Percentiles rank a stretch among this genome's conserved stretches.
These are phyloP conservation scores for Drosophila santomea DNA, from an alignment of 1,140 invertebrate genomes.

Conservation along the genomic window DNA sequence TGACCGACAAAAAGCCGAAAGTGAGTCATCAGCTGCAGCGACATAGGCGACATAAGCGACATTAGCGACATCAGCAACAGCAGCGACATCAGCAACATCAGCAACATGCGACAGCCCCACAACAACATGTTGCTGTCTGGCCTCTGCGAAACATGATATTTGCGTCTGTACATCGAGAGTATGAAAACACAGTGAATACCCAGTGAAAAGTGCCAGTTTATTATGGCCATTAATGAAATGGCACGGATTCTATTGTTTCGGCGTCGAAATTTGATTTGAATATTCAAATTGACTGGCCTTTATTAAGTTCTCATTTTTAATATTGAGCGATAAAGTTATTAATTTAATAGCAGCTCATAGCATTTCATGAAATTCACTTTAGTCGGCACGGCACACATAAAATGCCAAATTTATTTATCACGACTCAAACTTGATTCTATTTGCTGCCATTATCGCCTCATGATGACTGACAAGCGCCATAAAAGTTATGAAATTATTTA, in stretches of 20 bases:
- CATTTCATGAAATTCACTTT: conserved; percentile 1
- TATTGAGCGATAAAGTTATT: conserved; percentile 17
- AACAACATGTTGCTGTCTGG: conserved; percentile 42
- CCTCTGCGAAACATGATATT: conserved; percentile 20
- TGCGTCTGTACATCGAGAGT: not conserved
- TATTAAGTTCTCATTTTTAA: conserved; percentile 14
- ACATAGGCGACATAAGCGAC: conserved; percentile 3
- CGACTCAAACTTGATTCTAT: conserved; percentile 11
- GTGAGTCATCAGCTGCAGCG: conserved; percentile 57
- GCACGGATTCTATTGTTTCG: no score
- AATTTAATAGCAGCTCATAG: conserved; percentile 21
- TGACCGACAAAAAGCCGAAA: conserved; percentile 41
- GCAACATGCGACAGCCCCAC: conserved; percentile 11
- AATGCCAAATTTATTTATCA: conserved; percentile 23
- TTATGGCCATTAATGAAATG: no score
- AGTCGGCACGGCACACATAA: conserved; percentile 6
- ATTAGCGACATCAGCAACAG: conserved; percentile 38
- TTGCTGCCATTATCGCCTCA: conserved; percentile 23
- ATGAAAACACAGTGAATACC: no score
- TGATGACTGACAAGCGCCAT: conserved; percentile 23
- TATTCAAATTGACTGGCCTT: not conserved
- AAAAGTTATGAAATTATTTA: conserved; percentile 10
- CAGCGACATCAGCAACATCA: conserved; percentile 12
- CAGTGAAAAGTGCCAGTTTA: not conserved
- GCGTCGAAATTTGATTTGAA: no score